Percentiles rank a stretch among this genome's conserved stretches.
Evolutionary conservation across 2,797 vertebrate species (phyloP).

Genomic region (Mus caroli): DNA sequence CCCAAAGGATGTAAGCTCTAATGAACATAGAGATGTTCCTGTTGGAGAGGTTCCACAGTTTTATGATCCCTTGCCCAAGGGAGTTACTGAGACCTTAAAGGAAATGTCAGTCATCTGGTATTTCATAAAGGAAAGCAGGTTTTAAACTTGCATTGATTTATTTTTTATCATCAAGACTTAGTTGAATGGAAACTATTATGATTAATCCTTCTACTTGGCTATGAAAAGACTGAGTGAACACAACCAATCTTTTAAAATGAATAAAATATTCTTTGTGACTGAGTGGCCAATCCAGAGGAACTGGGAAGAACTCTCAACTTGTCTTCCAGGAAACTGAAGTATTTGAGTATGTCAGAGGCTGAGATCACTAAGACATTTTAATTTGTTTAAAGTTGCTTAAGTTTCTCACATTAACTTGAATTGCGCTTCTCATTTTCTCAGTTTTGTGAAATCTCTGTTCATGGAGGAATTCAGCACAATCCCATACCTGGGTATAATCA

Average conservation of each 20-base stretch:
- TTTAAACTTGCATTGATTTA: constrained; percentile 16
- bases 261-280: not conserved
- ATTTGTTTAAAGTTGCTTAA: constrained; percentile 44
- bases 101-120: not conserved
- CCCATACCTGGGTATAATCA: not conserved
- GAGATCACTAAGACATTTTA: not conserved
- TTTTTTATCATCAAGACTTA: constrained; percentile 34
- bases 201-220: constrained; percentile 1
- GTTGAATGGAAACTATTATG: not conserved
- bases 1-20: not conserved
- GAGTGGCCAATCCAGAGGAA: not conserved
- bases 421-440: not conserved
- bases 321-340: not conserved
- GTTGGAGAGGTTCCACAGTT: not conserved
- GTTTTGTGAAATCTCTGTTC: not conserved
- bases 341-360: not conserved
- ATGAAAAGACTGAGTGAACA: not conserved
- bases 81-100: not conserved
- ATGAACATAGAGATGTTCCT: not conserved
- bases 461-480: not conserved
- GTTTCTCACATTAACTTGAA: not conserved
- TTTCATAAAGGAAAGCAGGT: constrained; percentile 26
- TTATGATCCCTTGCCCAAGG: not conserved
- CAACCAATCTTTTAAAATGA: not conserved
- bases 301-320: not conserved